Conservation (phyloP, 2,888 invertebrate species). For the Acrobasis repandana region DNA sequence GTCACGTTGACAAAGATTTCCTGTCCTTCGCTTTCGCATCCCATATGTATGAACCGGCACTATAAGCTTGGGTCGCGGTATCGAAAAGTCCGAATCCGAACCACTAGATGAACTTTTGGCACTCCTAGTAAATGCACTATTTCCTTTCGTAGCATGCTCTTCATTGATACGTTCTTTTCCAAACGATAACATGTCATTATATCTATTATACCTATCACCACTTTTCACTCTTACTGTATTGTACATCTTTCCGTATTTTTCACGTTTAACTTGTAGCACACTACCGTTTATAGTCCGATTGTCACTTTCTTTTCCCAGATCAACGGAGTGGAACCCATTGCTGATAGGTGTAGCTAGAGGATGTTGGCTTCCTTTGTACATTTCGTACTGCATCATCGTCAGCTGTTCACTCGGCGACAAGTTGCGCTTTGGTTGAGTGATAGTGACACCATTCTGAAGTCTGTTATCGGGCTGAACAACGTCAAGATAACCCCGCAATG, state of each 20-base stretch:
- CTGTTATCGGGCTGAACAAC: conserved; percentile 54
- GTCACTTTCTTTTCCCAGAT: conserved; percentile 73
- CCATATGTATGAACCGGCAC: conserved; percentile 95
- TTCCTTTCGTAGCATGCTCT: conserved; percentile 58
- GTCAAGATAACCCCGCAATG: conserved; percentile 70
- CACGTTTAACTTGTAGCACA: conserved; percentile 72
- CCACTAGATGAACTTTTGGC: conserved; percentile 80
- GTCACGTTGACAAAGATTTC: conserved; percentile 85
- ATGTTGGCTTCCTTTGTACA: conserved; percentile 65
- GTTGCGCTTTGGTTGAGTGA: conserved; percentile 80
- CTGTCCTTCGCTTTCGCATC: conserved; percentile 89
- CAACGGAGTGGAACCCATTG: conserved; percentile 63
- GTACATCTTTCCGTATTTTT: conserved; percentile 74
- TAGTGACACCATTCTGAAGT: conserved; percentile 69
- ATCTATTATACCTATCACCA: conserved; percentile 76
- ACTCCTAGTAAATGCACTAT: conserved; percentile 63
- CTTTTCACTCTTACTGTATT: conserved; percentile 80
- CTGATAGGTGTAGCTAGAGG: conserved; percentile 49
- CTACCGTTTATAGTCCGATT: conserved; percentile 73
- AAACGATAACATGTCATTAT: conserved; percentile 71
- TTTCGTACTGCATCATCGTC: conserved; percentile 76
- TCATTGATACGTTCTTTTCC: conserved; percentile 64
- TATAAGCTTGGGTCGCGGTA: conserved; percentile 92
- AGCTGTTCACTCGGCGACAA: conserved; percentile 79
- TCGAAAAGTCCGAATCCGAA: conserved; percentile 88